Percentiles rank a stretch among this genome's conserved stretches.
These are phyloP conservation scores for Bursaphelenchus mucronatus DNA, from an alignment of 1,140 invertebrate genomes.

Conservation along the genomic window DNA sequence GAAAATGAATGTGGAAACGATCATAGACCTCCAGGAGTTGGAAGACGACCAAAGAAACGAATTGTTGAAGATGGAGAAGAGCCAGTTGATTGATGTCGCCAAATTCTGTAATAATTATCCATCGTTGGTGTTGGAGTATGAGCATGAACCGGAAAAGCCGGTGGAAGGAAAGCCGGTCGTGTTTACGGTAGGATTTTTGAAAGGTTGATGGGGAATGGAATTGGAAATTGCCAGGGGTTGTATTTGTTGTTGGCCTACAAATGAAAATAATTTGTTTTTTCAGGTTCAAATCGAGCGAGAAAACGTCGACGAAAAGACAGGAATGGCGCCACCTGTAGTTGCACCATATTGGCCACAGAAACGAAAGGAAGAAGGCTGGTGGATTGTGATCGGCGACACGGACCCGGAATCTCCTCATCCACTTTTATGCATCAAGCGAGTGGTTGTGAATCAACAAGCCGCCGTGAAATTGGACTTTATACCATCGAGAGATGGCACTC, in stretches of 20 bases:
- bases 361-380: constrained; percentile 97
- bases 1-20: constrained; percentile 78
- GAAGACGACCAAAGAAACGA: constrained; percentile 86
- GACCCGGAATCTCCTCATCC: constrained; percentile 74
- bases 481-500: constrained; percentile 69
- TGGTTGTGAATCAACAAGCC: constrained; percentile 74
- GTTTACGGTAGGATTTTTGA: not conserved
- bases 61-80: constrained; percentile 76
- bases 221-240: constrained; percentile 75
- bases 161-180: constrained; percentile 34
- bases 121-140: constrained; percentile 92
- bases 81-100: constrained; percentile 92
- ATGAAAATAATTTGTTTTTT: constrained; percentile 34
- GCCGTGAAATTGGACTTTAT: constrained; percentile 92
- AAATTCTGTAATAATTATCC: constrained; percentile 97
- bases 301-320: constrained; percentile 81
- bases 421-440: constrained; percentile 86
- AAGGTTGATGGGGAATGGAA: constrained; percentile 2
- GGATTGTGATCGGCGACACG: constrained; percentile 96
- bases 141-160: constrained; percentile 76
- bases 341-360: constrained; percentile 94
- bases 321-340: constrained; percentile 93
- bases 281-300: constrained; percentile 88
- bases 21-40: constrained; percentile 97
- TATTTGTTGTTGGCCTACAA: constrained; percentile 70